Evolutionary conservation across 2,113 vertebrate genomes (phyloP).

Genomic region (Cyprinodon brontotheroides): DNA sequence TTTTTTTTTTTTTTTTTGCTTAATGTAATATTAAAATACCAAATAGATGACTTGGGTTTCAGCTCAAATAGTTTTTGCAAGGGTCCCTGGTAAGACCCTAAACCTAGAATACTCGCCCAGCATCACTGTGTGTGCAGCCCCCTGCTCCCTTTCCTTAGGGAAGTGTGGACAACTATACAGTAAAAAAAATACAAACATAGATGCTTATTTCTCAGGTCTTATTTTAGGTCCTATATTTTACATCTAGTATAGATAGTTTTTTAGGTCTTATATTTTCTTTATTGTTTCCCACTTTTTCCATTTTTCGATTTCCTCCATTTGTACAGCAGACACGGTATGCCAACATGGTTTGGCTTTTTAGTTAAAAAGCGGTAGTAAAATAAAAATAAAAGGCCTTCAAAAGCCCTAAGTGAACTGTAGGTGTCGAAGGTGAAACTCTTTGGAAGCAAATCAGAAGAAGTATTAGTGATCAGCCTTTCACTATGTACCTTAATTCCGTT

Average conservation of each 20-base stretch:
- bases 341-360: background rate
- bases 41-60: background rate
- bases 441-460: background rate
- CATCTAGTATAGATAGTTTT: background rate
- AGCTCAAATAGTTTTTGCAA: background rate
- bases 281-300: background rate
- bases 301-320: background rate
- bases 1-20: background rate
- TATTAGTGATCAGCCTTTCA: background rate
- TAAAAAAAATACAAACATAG: too few species aligned
- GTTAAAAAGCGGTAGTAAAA: background rate
- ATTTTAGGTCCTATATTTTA: background rate
- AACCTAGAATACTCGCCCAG: too few species aligned
- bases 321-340: background rate
- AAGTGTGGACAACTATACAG: too few species aligned
- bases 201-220: background rate
- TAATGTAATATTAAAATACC: background rate
- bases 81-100: too few species aligned
- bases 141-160: too few species aligned
- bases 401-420: too few species aligned
- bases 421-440: background rate
- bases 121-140: too few species aligned
- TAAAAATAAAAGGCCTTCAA: too few species aligned
- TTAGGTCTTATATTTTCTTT: background rate
- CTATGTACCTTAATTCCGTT: background rate